Base-by-base conservation (phyloP, 2,888 invertebrate genomes). In the Fragum fragum region DNA sequence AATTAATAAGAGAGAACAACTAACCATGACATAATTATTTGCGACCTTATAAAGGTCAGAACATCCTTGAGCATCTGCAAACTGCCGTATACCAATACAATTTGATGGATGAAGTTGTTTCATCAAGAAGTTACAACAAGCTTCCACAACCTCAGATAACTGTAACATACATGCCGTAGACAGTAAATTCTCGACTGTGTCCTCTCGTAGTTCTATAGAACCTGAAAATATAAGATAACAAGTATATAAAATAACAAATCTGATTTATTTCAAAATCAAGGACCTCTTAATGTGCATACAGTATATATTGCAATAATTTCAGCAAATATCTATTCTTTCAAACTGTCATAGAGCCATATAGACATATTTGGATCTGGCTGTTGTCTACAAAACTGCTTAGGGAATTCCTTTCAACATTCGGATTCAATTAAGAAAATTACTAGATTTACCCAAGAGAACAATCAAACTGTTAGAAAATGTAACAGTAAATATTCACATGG, bases 71-170 rank as follows among this genome's bases (percentile, higher is more conserved):
- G 92, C 96, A 93, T 98, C 98, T 59, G 98, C 98, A 95, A 99
- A 99, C 93, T 98, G 92, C 42, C 97, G 96, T 93, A 99, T 98
- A 28, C 98, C 98, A 87, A 99, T 96, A 95, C 98, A 98, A 95
- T 99, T 99, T 91, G 98, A 98, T 0, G 98, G 98, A 95, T 98
- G 97, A 74, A 98, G 95, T 94, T 98, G 98, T 91, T 97, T 97
- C 91, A 97, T 97, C 73, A 99, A 96, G 95, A 98, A 99, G 91
- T 96, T 96, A 92, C 98, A 98, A 93, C 98, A 98, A 42, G 98
- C 98, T 90, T 97, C 97, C 57, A 97, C 97, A 53, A 98, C 98
- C 88, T 97, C 96, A 1, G 94, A 92, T 78, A 99, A 95, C 94
- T 98, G 98, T 81, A 99, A 96, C 73, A 98, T 95, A 94, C 98